Conservation (phyloP, 2,113 vertebrate genomes). For the Centropristis striata region DNA sequence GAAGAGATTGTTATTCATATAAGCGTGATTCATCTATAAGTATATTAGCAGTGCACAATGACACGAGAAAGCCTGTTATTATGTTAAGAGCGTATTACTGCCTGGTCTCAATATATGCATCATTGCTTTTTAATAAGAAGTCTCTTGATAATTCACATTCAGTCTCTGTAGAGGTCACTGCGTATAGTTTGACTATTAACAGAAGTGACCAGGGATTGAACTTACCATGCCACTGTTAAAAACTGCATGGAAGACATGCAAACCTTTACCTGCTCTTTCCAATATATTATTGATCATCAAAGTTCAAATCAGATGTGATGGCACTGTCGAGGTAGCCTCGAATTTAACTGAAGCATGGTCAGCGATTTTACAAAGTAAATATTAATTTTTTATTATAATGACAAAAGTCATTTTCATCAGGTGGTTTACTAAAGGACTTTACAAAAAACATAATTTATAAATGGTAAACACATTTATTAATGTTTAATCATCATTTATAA, state of each 20-base stretch:
- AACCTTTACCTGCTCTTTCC: conserved; percentile 8
- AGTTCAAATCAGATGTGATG: conserved; percentile 30
- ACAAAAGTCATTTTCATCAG: background rate
- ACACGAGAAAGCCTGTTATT: conserved; percentile 16
- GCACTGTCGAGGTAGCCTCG: background rate
- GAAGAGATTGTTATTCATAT: conserved; percentile 16
- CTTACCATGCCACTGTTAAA: conserved; percentile 19
- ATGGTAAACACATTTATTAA: too few species aligned
- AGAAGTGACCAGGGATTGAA: conserved; percentile 22
- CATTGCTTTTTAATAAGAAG: conserved; percentile 54
- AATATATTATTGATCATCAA: conserved; percentile 41
- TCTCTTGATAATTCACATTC: conserved; percentile 46
- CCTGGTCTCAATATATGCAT: conserved; percentile 23
- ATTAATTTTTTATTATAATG: background rate
- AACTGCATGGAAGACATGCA: conserved; percentile 48
- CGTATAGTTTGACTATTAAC: conserved; percentile 27
- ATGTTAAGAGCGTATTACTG: conserved; percentile 25
- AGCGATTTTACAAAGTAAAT: background rate
- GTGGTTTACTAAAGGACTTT: background rate
- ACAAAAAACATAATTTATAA: too few species aligned
- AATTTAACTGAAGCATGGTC: background rate
- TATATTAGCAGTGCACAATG: conserved; percentile 22
- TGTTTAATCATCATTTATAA: too few species aligned
- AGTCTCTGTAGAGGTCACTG: conserved; percentile 38
- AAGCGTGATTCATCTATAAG: background rate